Evolutionary conservation across 2,888 invertebrate genomes (phyloP), one percentile per base, ranked within the genome.

Genomic region (Drosophila eohydei): DNA sequence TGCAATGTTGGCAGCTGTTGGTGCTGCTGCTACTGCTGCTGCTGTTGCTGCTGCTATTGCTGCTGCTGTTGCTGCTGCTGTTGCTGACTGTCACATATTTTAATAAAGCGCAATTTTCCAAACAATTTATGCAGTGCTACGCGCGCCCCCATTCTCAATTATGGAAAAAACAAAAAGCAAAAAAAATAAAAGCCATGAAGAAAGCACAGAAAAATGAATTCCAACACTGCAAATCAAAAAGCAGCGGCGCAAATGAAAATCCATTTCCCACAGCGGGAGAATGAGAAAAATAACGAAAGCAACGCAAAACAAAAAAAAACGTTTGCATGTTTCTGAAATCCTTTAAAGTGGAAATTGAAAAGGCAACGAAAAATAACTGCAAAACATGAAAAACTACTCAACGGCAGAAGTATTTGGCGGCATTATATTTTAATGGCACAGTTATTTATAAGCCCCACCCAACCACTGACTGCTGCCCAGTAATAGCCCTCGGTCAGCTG

Each of bases 371-470:
- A 78, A 60, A 64, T 51, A 65, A 65, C 44, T 52, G 66, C 34
- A 57, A 58, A 81, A 87, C 87, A 83, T 69, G 84, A 72, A 81
- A 84, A 83, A 76, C 62, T 72, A 83, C 87, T 87, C 74, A 78
- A 41, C 61, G 32, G 7, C 21, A 48, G 51, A 40, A 32, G 32
- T 43, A 56, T 38, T 50, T 38, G 38, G 11, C 40, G 44, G 26
- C 56, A 70, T 63, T 60, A 67, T 56, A 61, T 66, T 44, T 67
- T 73, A 78, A 73, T 54, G 44, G 9, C 7, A 41, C 7, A 41
- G 61, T 59, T 36, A 59, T 68, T 65, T 46, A 50, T 46, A 8
- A 12, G 36, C 30, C 11, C 56, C 21, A 6, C 36, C 12, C 30
- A 14, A 9, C 36, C 12, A 36, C 9, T 34, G 9, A 40, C 8